Percentiles rank a stretch among this genome's conserved stretches.
These are phyloP conservation scores for Timandra comae DNA, from an alignment of 2,888 invertebrate species.

Conservation along the genomic window DNA sequence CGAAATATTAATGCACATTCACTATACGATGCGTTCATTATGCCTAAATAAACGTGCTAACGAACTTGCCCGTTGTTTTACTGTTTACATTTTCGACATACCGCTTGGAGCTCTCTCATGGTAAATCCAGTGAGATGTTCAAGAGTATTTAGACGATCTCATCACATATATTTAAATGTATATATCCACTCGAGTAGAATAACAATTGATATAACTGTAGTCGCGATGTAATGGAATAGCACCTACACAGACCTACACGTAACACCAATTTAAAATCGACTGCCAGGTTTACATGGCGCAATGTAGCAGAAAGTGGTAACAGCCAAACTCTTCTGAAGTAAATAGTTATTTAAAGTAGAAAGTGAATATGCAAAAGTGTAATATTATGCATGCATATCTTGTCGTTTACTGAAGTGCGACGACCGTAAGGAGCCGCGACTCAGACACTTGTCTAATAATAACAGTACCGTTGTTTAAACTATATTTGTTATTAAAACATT, in stretches of 20 bases:
- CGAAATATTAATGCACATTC: slow-evolving; percentile 22
- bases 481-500: slow-evolving; percentile 20
- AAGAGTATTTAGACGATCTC: no score
- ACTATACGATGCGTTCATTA: slow-evolving; percentile 14
- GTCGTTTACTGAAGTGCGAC: slow-evolving; percentile 45
- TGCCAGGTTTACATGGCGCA: slow-evolving; percentile 3
- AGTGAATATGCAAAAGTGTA: slow-evolving; percentile 25
- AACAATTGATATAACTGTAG: no score
- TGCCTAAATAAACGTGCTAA: slow-evolving; percentile 18
- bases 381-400: slow-evolving; percentile 25
- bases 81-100: no score
- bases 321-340: no score
- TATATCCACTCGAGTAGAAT: background rate
- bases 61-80: slow-evolving; percentile 13
- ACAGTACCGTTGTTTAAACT: slow-evolving; percentile 30
- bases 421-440: slow-evolving; percentile 44
- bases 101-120: no score
- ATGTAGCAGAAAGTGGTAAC: no score
- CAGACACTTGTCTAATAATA: slow-evolving; percentile 49
- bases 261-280: slow-evolving; percentile 13
- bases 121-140: no score
- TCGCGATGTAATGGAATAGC: slow-evolving; percentile 10
- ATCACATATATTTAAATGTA: no score
- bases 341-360: slow-evolving; percentile 9
- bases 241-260: slow-evolving; percentile 9